A percentile compares a stretch with the other conserved stretches of the same genome.
Conservation (phyloP, 2,888 invertebrate genomes). For the Ecliptopera silaceata region DNA sequence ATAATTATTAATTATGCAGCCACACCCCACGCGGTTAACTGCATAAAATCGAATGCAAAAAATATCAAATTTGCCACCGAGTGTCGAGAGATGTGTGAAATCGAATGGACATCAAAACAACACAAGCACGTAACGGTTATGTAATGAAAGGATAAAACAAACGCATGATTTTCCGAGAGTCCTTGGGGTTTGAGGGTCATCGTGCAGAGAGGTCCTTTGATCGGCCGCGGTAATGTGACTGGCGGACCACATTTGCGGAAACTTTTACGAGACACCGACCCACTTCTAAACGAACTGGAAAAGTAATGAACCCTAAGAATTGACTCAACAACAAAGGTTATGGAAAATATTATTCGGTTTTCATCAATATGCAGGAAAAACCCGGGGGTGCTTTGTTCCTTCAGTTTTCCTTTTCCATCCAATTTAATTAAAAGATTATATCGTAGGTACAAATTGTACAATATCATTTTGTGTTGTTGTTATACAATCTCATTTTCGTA, state of each 20-base stretch:
- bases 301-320: slow-evolving; percentile 61
- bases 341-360: slow-evolving; percentile 9
- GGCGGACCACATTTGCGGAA: slow-evolving; percentile 69
- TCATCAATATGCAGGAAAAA: slow-evolving; percentile 17
- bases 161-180: slow-evolving; percentile 58
- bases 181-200: slow-evolving; percentile 54
- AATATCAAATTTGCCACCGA: slow-evolving; percentile 32
- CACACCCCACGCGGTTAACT: slow-evolving; percentile 35
- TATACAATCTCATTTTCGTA: slow-evolving; percentile 14
- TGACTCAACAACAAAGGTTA: slow-evolving; percentile 34
- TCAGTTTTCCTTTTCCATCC: slow-evolving; percentile 2
- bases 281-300: slow-evolving; percentile 66
- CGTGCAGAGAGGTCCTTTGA: slow-evolving; percentile 67
- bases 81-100: slow-evolving; percentile 9
- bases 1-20: slow-evolving; percentile 63
- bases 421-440: slow-evolving; percentile 16
- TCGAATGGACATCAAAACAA: slow-evolving; percentile 14
- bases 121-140: slow-evolving; percentile 35
- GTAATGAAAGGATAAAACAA: slow-evolving; percentile 50
- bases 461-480: slow-evolving; percentile 2
- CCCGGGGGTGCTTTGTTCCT: not conserved
- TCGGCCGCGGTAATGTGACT: slow-evolving; percentile 62
- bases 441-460: slow-evolving; percentile 1
- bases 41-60: slow-evolving; percentile 40
- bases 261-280: slow-evolving; percentile 78